A percentile compares a stretch with the other conserved stretches of the same genome.
These are phyloP conservation scores for Prionace glauca DNA, from an alignment of 2,797 vertebrate species.

Conservation along the genomic window DNA sequence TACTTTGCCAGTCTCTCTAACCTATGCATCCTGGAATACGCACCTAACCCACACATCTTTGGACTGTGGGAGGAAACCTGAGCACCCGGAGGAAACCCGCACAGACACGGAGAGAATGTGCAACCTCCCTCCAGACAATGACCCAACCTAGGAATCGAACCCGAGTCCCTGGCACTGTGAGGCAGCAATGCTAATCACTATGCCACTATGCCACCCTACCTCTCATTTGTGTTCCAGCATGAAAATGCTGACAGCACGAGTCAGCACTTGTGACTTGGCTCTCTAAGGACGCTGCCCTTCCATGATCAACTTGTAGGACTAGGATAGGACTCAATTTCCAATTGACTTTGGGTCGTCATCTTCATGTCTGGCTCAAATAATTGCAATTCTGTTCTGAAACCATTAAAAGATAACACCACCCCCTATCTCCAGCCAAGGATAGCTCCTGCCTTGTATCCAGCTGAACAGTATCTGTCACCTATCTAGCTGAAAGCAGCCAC, in stretches of 20 bases:
- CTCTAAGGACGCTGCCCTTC: background rate
- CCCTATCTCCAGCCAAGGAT: background rate
- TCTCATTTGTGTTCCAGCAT: background rate
- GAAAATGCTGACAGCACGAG: background rate
- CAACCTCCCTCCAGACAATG: too few relatives aligned
- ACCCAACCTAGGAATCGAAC: too few relatives aligned
- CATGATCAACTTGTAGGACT: background rate
- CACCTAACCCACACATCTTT: too few relatives aligned
- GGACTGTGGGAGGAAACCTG: too few relatives aligned
- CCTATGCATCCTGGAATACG: too few relatives aligned
- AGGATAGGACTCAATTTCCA: background rate
- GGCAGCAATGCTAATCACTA: too few relatives aligned
- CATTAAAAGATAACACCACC: background rate
- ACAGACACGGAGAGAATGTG: too few relatives aligned
- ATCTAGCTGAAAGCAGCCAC: background rate
- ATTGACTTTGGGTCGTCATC: background rate
- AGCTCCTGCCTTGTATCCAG: background rate
- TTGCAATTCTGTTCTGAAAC: too few relatives aligned
- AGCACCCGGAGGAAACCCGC: too few relatives aligned
- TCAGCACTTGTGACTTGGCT: background rate
- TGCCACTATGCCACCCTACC: background rate
- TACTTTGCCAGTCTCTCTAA: too few relatives aligned
- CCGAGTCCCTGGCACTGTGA: too few relatives aligned
- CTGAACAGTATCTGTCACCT: background rate
- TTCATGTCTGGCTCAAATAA: background rate